phyloP scores from a whole-genome alignment of 2,888 invertebrate genomes.

The Panorpa germanica region DNA sequence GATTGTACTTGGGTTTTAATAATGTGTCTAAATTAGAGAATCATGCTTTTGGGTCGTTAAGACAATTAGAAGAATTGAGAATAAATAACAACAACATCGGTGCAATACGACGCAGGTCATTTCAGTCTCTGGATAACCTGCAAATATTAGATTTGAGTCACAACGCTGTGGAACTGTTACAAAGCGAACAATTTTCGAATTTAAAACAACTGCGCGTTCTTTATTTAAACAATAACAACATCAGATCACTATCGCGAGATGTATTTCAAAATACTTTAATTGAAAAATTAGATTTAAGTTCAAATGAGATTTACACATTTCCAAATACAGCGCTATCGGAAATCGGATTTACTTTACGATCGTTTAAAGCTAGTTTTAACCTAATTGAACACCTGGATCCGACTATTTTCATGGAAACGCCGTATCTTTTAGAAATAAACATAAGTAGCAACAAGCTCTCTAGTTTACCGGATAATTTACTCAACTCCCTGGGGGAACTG shows the following conservation, averaged over 20 bases:
- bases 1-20: constrained; percentile 57
- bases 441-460: constrained; percentile 64
- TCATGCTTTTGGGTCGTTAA: constrained; percentile 53
- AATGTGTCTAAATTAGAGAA: constrained; percentile 46
- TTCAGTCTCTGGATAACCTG: constrained; percentile 51
- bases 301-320: constrained; percentile 60
- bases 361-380: constrained; percentile 61
- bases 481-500: constrained; percentile 59
- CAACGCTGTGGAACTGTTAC: constrained; percentile 56
- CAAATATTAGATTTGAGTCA: constrained; percentile 63
- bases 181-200: constrained; percentile 63
- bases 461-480: constrained; percentile 75
- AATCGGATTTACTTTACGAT: constrained; percentile 58
- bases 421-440: constrained; percentile 57
- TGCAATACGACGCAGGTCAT: constrained; percentile 52
- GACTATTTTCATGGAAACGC: constrained; percentile 68
- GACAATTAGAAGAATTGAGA: constrained; percentile 51
- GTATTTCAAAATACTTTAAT: constrained; percentile 62
- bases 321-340: constrained; percentile 61
- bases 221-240: constrained; percentile 49
- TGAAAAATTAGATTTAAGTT: constrained; percentile 62
- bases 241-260: constrained; percentile 56
- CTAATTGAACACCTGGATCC: constrained; percentile 72
- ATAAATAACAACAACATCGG: constrained; percentile 56
- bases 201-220: constrained; percentile 53